These are phyloP conservation scores for Axis porcinus DNA, from an alignment of 2,113 vertebrate species.

Conservation along the genomic window DNA sequence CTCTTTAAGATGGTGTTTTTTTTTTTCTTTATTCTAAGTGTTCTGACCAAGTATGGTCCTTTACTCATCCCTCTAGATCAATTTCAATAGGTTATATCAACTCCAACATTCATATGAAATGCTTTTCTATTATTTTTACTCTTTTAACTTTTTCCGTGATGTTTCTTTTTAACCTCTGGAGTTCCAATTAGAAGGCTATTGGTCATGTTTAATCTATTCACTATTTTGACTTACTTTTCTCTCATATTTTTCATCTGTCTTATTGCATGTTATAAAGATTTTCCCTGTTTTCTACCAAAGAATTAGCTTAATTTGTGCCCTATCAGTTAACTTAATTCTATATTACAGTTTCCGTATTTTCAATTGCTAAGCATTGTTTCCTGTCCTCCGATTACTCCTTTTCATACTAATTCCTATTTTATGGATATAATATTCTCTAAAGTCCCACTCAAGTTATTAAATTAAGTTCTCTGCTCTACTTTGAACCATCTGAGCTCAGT, in stretches of 20 bases:
- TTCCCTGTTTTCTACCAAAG: neutral
- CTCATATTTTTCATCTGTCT: neutral
- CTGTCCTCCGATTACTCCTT: neutral
- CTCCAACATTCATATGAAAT: neutral
- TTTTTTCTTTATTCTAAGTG: neutral
- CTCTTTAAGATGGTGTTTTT: neutral
- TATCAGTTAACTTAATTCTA: neutral
- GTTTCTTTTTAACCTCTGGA: neutral
- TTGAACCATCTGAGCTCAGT: neutral
- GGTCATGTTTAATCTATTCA: neutral
- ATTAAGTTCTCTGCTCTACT: neutral
- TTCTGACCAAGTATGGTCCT: neutral
- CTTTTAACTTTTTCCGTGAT: neutral
- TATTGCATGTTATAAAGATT: neutral
- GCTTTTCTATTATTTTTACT: neutral
- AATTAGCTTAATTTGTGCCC: neutral
- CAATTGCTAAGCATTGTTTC: neutral
- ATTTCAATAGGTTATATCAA: neutral
- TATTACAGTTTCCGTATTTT: neutral
- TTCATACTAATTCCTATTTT: neutral
- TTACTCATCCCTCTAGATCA: neutral
- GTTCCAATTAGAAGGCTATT: neutral
- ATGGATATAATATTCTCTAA: neutral
- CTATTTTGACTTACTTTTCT: neutral
- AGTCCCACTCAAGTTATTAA: neutral